Base-by-base conservation (phyloP, 2,888 invertebrate species). In the Leucozona laternaria region DNA sequence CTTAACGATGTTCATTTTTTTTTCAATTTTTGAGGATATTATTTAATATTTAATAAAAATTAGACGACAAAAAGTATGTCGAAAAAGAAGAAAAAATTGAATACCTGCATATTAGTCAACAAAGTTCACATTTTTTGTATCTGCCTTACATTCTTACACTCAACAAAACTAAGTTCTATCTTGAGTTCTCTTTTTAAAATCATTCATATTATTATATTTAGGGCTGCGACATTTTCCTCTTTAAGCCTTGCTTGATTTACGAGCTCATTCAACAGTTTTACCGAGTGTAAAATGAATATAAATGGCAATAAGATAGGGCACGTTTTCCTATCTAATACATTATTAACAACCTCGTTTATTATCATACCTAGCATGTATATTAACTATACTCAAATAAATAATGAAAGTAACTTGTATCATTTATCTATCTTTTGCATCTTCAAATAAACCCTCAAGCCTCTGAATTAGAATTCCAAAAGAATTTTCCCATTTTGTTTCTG, bases 401-500 rank as follows among this genome's bases (percentile, higher is more conserved):
- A 25, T 53, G 50, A 25, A 53, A 53, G 50, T 53, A 53, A 22
- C 50, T 53, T 25, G 13, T 25, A 53, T 25, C 50, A 28, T 15
- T 28, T 53, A 2, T 53, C 22, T 53, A 53, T 53, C 53, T 53
- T 53, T 13, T 53, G 25, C 25, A 53, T 53, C 53, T 13, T 15
- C 15, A 28, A 8, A 53, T 0, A 53, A 53, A 25, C n/a, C 25
- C 13, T 17, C 11, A 53, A 37, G 50, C 31, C 31, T 34, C 37
- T 57, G 40, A 22, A 45, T 57, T 37, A 45, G 43, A 76, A 66
- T 45, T 11, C 11, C 10, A 34, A 73, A 58, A 45, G 64, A 48
- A 72, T 62, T 48, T 64, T n/a, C n/a, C 37, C 43, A 64, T 64
- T 72, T 57, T 66, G 15, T 50, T 37, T 60, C 28, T 40, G 37